Evolutionary conservation across 2,113 vertebrate genomes (phyloP), one percentile per base, ranked within the genome.

Genomic region (Petrocephalus zakoni): DNA sequence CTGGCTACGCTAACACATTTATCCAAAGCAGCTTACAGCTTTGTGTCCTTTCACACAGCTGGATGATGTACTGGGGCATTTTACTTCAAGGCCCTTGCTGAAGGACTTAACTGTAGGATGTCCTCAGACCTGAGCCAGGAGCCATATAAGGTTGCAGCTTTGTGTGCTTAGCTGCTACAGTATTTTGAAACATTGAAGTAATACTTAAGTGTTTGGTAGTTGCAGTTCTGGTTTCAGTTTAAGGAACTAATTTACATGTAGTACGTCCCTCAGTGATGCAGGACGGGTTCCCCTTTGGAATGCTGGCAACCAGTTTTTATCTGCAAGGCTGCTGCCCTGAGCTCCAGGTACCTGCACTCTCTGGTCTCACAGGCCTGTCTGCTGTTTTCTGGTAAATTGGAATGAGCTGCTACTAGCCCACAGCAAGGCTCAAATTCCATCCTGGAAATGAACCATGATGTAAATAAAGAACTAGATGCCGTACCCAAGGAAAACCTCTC

Each of bases 391-490:
- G 81, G 5, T 83, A 9, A 22, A 22, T 49, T 83, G 37, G 19
- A 83, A 83, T 46, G 42, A 83, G 22, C 46, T 83, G 21, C 37
- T 10, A 46, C 81, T 86, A 52, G 29, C 52, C 84, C 51, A 55
- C 84, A 86, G 17, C 37, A 56, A 47, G n/a, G 53, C 47, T 72
- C 75, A 52, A 84, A 88, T 91, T 91, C 89, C 81, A 47, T 29
- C 42, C 46, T 53, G 58, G 21, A 89, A 89, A 85, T 85, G 29
- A 83, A 55, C 46, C 84, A 21, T 84, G 85, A 52, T 72, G 82
- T 72, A 25, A 78, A 81, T 68, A 86, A 81, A n/a, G 42, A 42
- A 49, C 47, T 89, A 85, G 68, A 83, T 47, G 7, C 25, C 3
- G 13, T 85, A 19, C 42, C 55, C 82, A 61, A 51, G 34, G 42